Percentiles rank a stretch among this genome's conserved stretches.
Evolutionary conservation across 2,888 invertebrate genomes (phyloP).

Genomic region (Odontothrips loti): DNA sequence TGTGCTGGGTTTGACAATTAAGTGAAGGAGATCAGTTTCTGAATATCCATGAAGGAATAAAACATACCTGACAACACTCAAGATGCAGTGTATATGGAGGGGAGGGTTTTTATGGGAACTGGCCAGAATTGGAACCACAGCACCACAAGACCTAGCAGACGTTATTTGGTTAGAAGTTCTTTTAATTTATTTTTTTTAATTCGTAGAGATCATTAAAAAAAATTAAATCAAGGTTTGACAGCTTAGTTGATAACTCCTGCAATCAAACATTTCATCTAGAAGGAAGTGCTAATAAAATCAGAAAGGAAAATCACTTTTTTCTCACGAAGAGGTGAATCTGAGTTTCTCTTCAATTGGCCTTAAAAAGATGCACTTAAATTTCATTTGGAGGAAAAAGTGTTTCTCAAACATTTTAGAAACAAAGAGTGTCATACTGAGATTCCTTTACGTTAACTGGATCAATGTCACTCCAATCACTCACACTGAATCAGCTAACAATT

Average conservation of each 20-base stretch:
- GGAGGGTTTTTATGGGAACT: neutral
- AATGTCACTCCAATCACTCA: neutral
- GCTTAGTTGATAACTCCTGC: neutral
- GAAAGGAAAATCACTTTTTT: neutral
- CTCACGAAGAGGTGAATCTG: too few relatives aligned
- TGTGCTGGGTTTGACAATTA: neutral
- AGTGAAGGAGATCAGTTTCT: conserved; percentile 2
- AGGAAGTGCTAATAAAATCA: neutral
- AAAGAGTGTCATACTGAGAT: neutral
- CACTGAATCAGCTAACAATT: neutral
- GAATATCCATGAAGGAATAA: too few relatives aligned
- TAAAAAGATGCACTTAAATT: too few relatives aligned
- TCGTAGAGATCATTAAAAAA: neutral
- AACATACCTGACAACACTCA: too few relatives aligned
- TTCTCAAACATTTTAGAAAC: neutral
- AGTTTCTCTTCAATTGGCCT: too few relatives aligned
- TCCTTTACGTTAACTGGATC: neutral
- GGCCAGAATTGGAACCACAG: too few relatives aligned
- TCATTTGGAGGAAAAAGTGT: neutral
- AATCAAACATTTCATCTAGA: neutral
- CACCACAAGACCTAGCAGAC: neutral
- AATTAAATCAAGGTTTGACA: neutral
- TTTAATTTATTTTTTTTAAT: neutral
- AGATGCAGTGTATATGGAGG: neutral
- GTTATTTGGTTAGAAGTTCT: neutral